Base-by-base conservation (phyloP, 2,797 vertebrate genomes). In the Mus minutoides region DNA sequence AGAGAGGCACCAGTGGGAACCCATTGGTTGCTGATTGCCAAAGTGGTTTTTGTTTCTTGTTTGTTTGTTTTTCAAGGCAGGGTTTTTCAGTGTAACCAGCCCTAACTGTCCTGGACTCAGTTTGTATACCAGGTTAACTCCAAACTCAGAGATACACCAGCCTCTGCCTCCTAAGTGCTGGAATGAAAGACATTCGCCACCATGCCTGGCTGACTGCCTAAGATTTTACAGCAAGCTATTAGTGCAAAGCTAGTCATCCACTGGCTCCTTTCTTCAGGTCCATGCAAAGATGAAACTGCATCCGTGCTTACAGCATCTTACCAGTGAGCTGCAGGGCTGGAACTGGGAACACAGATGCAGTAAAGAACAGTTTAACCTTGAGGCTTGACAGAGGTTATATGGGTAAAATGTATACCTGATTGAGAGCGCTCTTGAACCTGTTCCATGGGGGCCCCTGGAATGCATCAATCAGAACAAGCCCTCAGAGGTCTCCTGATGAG, bases 321-420 rank as follows among this genome's bases (percentile, higher is more conserved):
- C 71, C 80, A 56, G 6, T 73, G 17, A 88, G 49, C 31, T 90
- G 26, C 6, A 73, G 34, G 54, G 6, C 67, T 29, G n/a, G n/a
- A 34, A 60, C 46, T 84, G 77, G 31, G 31, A 71, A 71, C 49
- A 89, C 9, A 62, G 21, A 13, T n/a, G 31, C 16, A 49, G 37
- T 22, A 75, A 92, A 77, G 16, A 67, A 60, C n/a, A 96, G 83
- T 85, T 73, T 58, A 80, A 86, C 56, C 26, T 22, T 12, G 34
- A 76, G 22, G 49, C 84, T 71, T 29, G 46, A 83, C 37, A 60
- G 14, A 89, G 82, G 82, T 91, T 82, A 52, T 49, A 29, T 83
- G 71, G 49, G 16, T 29, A 19, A 95, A 87, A 8, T 69, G 91
- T 29, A 8, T 10, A 7, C 3, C 52, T 67, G 49, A 26, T 46